Percentiles rank a stretch among this genome's conserved stretches.
Conservation (phyloP, 2,113 vertebrate species). For the Corvus cornix region DNA sequence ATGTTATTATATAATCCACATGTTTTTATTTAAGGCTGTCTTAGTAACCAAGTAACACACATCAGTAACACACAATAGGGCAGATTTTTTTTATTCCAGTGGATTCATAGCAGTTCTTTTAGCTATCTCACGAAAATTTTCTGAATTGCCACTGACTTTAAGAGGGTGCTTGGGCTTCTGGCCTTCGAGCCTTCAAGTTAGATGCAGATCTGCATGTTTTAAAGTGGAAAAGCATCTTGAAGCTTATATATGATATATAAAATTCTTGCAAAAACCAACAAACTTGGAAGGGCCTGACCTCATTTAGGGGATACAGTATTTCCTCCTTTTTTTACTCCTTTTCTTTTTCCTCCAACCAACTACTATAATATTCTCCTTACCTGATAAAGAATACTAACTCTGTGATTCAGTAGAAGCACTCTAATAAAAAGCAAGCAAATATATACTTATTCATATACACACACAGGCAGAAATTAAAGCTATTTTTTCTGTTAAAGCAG, state of each 20-base stretch:
- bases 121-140: background rate
- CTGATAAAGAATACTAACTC: background rate
- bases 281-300: background rate
- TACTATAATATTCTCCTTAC: background rate
- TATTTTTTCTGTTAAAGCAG: background rate
- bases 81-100: background rate
- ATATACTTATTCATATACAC: background rate
- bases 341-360: background rate
- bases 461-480: background rate
- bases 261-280: background rate
- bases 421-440: background rate
- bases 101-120: background rate
- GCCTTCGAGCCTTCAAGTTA: background rate
- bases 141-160: background rate
- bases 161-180: background rate
- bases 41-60: background rate
- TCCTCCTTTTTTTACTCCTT: background rate
- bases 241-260: background rate
- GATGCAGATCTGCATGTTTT: background rate
- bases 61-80: background rate
- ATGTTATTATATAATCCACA: background rate
- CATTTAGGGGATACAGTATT: background rate
- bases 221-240: background rate
- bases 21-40: slow-evolving; percentile 22
- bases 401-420: background rate